Percentiles rank a stretch among this genome's conserved stretches.
Evolutionary conservation across 2,888 invertebrate genomes (phyloP).

Genomic region (Exocentrus adspersus): DNA sequence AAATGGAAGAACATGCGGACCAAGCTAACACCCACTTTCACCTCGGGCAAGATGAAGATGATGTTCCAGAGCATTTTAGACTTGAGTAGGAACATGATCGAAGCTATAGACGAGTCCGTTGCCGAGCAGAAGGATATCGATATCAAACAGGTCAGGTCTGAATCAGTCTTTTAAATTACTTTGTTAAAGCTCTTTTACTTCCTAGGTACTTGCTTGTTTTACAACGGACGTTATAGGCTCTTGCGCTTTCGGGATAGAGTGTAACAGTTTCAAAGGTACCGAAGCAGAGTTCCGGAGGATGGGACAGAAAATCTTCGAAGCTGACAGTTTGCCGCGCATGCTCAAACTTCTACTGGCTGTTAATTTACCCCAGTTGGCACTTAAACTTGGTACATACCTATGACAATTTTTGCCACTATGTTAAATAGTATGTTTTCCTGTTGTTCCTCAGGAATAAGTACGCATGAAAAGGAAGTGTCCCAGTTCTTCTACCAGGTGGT

Average conservation of each 20-base stretch:
- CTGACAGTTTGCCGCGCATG: not conserved
- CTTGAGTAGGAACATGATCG: conserved; percentile 48
- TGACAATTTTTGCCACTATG: too few relatives aligned
- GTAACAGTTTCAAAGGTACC: conserved; percentile 66
- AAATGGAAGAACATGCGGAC: conserved; percentile 70
- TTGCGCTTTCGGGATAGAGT: conserved; percentile 69
- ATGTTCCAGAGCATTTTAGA: conserved; percentile 55
- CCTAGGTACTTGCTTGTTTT: conserved; percentile 61
- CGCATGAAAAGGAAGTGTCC: not conserved
- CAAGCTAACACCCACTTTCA: conserved; percentile 69
- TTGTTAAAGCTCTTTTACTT: not conserved
- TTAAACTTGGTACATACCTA: conserved; percentile 16
- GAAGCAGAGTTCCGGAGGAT: conserved; percentile 56
- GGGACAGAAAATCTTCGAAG: conserved; percentile 39
- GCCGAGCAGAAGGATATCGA: conserved; percentile 54
- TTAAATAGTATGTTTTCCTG: too few relatives aligned
- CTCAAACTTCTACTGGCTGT: not conserved
- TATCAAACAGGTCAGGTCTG: conserved; percentile 46
- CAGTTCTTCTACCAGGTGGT: conserved; percentile 27
- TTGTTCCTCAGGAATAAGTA: conserved; percentile 12
- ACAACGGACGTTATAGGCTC: conserved; percentile 69
- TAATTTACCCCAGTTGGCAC: conserved; percentile 31
- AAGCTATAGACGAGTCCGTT: conserved; percentile 39
- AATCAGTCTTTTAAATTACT: too few relatives aligned
- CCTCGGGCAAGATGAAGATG: conserved; percentile 61